Conservation (phyloP, 2,888 invertebrate genomes). For the Ephialtes manifestator region DNA sequence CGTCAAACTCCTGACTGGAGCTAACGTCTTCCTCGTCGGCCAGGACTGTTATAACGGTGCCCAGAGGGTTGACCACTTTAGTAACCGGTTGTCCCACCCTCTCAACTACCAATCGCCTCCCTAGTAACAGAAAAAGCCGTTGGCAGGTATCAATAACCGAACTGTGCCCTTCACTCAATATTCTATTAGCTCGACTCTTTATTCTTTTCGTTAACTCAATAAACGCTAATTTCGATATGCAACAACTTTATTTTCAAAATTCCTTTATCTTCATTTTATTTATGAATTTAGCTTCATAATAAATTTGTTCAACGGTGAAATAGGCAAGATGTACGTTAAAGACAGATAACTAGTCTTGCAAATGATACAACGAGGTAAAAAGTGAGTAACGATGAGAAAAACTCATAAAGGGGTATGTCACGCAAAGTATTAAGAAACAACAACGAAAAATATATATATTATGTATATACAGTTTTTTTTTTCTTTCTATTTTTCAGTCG, state of each 20-base stretch:
- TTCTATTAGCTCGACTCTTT: constrained; percentile 23
- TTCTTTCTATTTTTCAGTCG: constrained; percentile 10
- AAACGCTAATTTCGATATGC: neutral
- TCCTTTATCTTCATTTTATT: neutral
- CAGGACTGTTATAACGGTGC: constrained; percentile 89
- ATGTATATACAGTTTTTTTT: constrained; percentile 4
- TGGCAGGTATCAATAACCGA: constrained; percentile 89
- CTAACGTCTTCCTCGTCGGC: constrained; percentile 84
- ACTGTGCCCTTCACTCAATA: constrained; percentile 41
- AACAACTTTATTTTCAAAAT: neutral
- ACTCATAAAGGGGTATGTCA: constrained; percentile 18
- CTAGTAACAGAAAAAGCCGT: constrained; percentile 93
- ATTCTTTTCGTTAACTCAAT: neutral
- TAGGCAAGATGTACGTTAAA: neutral
- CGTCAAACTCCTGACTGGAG: constrained; percentile 81
- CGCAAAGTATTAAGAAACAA: constrained; percentile 29
- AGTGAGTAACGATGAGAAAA: constrained; percentile 20
- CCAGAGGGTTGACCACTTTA: constrained; percentile 92
- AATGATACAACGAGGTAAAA: constrained; percentile 45
- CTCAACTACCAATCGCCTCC: constrained; percentile 88
- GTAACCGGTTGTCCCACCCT: constrained; percentile 87
- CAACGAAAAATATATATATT: constrained; percentile 24
- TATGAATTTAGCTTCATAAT: neutral
- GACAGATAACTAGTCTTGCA: constrained; percentile 31
- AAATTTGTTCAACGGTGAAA: neutral